Evolutionary conservation across 2,113 vertebrate genomes (phyloP).

Genomic region (Eublepharis macularius): DNA sequence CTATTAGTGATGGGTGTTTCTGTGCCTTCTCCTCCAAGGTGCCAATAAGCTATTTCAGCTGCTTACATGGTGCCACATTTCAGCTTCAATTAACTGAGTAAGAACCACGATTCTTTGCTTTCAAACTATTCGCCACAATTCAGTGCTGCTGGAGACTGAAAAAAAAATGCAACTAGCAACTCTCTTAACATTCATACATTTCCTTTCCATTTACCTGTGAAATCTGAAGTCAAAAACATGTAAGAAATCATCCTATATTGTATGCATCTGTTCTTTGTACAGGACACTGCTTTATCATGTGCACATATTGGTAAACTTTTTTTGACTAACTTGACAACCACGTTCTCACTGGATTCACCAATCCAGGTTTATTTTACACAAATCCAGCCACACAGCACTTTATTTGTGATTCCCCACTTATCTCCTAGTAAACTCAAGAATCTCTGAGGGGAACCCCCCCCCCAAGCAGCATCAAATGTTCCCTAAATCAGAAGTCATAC

Average conservation of each 20-base stretch:
- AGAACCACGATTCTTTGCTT: slow-evolving; percentile 22
- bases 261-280: not conserved
- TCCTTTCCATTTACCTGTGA: slow-evolving; percentile 2
- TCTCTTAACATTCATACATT: not conserved
- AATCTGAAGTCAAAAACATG: not conserved
- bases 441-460: not conserved
- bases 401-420: slow-evolving; percentile 8
- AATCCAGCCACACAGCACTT: slow-evolving; percentile 8
- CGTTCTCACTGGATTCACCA: not conserved
- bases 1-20: not conserved
- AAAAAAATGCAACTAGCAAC: slow-evolving; percentile 17
- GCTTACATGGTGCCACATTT: slow-evolving; percentile 44
- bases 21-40: slow-evolving; percentile 30
- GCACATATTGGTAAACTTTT: not conserved
- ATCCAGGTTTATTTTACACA: slow-evolving; percentile 15
- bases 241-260: slow-evolving; percentile 17
- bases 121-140: slow-evolving; percentile 10
- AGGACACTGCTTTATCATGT: slow-evolving; percentile 15
- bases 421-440: slow-evolving; percentile 30
- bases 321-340: slow-evolving; percentile 14
- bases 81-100: slow-evolving; percentile 17
- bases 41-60: slow-evolving; percentile 31
- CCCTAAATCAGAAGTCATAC: slow-evolving; percentile 11
- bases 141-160: not conserved
- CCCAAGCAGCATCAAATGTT: slow-evolving; percentile 50